A percentile compares a stretch with the other conserved stretches of the same genome.
These are phyloP conservation scores for Macrocentrus cingulum DNA, from an alignment of 1,140 invertebrate species.

Conservation along the genomic window DNA sequence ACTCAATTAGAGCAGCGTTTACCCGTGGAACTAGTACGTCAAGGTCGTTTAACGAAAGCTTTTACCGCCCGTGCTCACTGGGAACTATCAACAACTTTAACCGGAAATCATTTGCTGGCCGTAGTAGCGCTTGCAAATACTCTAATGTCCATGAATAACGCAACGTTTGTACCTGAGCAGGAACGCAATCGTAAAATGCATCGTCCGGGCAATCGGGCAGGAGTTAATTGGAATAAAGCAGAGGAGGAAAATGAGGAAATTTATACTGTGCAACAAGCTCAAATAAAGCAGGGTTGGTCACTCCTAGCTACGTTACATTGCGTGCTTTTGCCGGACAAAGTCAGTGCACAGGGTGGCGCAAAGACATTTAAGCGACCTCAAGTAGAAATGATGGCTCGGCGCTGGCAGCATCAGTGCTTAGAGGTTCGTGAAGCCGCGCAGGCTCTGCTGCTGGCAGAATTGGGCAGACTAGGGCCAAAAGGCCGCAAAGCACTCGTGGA, in stretches of 20 bases:
- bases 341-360: constrained; percentile 69
- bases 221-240: constrained; percentile 67
- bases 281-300: constrained; percentile 97
- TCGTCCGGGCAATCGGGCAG: constrained; percentile 53
- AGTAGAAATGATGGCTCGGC: constrained; percentile 94
- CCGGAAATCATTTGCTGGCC: constrained; percentile 92
- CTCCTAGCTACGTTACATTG: constrained; percentile 94
- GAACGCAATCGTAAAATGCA: constrained; percentile 77
- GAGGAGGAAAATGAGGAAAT: constrained; percentile 81
- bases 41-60: constrained; percentile 76
- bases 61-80: constrained; percentile 90
- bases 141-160: constrained; percentile 96
- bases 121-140: constrained; percentile 95
- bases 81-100: constrained; percentile 92
- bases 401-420: constrained; percentile 98
- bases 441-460: constrained; percentile 90
- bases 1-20: constrained; percentile 65
- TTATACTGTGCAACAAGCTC: constrained; percentile 81
- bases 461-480: constrained; percentile 85
- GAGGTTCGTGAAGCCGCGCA: constrained; percentile 94
- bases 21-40: constrained; percentile 71
- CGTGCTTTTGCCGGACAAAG: constrained; percentile 90
- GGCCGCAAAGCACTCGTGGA: constrained; percentile 92
- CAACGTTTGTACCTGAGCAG: constrained; percentile 86
- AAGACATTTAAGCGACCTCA: constrained; percentile 88